Conservation (phyloP, 2,113 vertebrate species). For the Hydropotes inermis region DNA sequence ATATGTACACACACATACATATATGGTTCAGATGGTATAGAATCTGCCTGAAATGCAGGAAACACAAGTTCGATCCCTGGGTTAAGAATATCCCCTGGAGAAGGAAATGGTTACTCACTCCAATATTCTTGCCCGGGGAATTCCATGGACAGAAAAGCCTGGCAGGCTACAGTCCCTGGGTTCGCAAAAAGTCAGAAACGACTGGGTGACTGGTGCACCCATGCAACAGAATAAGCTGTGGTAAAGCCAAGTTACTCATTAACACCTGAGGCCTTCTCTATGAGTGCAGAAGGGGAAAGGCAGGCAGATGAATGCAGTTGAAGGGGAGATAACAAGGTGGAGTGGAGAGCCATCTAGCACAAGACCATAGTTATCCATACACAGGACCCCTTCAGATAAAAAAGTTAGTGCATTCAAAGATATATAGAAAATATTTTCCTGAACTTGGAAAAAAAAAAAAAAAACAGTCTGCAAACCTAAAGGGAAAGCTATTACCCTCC, state of each 20-base stretch:
- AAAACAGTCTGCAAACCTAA: not conserved
- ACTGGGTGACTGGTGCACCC: not conserved
- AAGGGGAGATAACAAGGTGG: not conserved
- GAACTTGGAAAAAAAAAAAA: not conserved
- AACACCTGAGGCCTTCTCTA: not conserved
- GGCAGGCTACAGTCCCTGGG: not conserved
- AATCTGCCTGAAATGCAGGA: not conserved
- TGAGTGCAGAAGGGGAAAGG: not conserved
- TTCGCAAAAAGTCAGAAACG: not conserved
- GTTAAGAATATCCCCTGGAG: not conserved
- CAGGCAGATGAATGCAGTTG: fast-evolving
- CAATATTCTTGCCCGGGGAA: not conserved
- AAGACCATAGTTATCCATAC: fast-evolving
- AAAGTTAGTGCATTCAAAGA: fast-evolving
- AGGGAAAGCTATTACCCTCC: not conserved
- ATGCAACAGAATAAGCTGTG: not conserved
- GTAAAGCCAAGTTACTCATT: not conserved
- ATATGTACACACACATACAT: not conserved
- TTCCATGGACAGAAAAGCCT: not conserved
- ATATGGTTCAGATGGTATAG: not conserved
- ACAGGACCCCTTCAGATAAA: fast-evolving
- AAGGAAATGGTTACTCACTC: not conserved
- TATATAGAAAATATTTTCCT: not conserved
- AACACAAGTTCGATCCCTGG: not conserved
- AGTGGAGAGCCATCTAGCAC: not conserved